Evolutionary conservation across 2,113 vertebrate species (phyloP).

Genomic region (Macaca fascicularis): T2T-MFA8v1.1 NC_088387.1:117159001-117159500

Average conservation of each 20-base stretch:
- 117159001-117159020: too few relatives aligned
- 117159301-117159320: not conserved
- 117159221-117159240: not conserved
- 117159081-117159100: too few relatives aligned
- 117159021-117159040: too few relatives aligned
- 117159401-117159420: not conserved
- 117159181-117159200: not conserved
- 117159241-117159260: not conserved
- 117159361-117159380: constrained; percentile 39
- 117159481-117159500: not conserved
- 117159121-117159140: not conserved
- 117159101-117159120: not conserved
- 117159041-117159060: too few relatives aligned
- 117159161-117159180: not conserved
- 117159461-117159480: not conserved
- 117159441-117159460: not conserved
- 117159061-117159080: too few relatives aligned
- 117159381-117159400: constrained; percentile 34
- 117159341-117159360: constrained; percentile 65
- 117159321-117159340: constrained; percentile 62
- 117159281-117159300: not conserved
- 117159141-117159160: not conserved
- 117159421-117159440: not conserved
- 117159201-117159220: not conserved
- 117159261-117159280: not conserved